Base-by-base conservation (phyloP, 2,797 vertebrate genomes). In the Lagothrix lagotricha region DNA sequence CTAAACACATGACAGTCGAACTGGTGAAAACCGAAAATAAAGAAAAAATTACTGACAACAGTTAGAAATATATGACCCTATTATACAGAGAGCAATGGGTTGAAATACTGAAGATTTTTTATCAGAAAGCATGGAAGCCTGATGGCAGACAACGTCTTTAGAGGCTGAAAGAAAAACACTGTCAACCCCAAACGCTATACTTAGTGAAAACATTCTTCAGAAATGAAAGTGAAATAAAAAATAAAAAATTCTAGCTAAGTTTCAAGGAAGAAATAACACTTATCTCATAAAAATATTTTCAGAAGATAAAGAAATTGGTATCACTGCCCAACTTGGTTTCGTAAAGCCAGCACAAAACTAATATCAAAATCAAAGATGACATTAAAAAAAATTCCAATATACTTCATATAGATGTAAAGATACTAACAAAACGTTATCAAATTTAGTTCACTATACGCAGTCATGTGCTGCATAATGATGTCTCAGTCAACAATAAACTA, bases 201-300 rank as follows among this genome's bases (percentile, higher is more conserved):
- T 20, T 90, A 30, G 15, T 82, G 70, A 87, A 95, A 93, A 94
- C 30, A 48, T 15, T 36, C 50, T 73, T 77, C 4, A 36, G 26
- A 77, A 67, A 5, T 64, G 8, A 50, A 84, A 28, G 33, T 73
- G 28, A 79, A 93, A 91, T n/a, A 41, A 57, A 61, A 54, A 54
- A 54, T 22, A 22, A 54, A 54, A 14, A 87, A 92, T 86, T 48
- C 48, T 93, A 41, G 48, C 22, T 64, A 85, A 83, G 5, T 44
- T 86, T 54, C 39, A 76, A 85, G 20, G 26, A 81, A 81, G n/a
- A 88, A 88, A 44, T 82, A 52, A 81, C 20, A 91, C 13, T 76
- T 90, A 91, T n/a, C 54, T 94, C 76, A 81, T 5, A 15, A 39
- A 75, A 87, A 90, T 96, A 88, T 81, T 84, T 96, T 90, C 41